These are phyloP conservation scores for Theretra japonica DNA, from an alignment of 2,888 invertebrate genomes.

Conservation along the genomic window DNA sequence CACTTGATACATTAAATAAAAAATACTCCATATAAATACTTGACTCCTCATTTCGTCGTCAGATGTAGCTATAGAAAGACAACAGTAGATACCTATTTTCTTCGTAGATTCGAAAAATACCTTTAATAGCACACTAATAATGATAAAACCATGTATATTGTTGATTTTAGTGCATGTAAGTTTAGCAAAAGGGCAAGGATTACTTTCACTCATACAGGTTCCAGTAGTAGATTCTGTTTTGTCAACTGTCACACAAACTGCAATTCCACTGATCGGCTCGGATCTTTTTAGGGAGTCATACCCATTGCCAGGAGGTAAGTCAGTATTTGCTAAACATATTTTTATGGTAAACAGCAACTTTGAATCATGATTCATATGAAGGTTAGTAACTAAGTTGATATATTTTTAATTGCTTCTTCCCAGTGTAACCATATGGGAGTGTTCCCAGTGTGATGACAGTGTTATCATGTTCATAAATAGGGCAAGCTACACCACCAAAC, in stretches of 20 bases:
- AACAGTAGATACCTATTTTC: not conserved
- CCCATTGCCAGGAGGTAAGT: slow-evolving; percentile 68
- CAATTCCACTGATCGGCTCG: slow-evolving; percentile 44
- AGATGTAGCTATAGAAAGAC: not conserved
- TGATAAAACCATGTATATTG: not conserved
- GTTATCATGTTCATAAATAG: too few species aligned
- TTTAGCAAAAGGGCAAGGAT: slow-evolving; percentile 44
- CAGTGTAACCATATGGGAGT: too few species aligned
- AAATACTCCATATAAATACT: not conserved
- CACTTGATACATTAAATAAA: not conserved
- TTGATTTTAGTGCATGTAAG: slow-evolving; percentile 37
- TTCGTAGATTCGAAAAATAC: not conserved
- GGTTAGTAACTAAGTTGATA: too few species aligned
- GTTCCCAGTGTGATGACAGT: too few species aligned
- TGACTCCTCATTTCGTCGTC: not conserved
- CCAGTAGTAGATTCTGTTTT: slow-evolving; percentile 58
- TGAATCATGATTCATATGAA: too few species aligned
- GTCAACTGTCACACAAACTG: slow-evolving; percentile 50
- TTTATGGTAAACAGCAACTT: too few species aligned
- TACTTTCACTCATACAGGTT: slow-evolving; percentile 52
- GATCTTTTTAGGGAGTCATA: slow-evolving; percentile 68
- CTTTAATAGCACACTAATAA: not conserved
- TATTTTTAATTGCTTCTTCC: too few species aligned
- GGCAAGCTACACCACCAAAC: too few species aligned
- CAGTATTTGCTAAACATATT: not conserved